Base-by-base conservation (phyloP, 2,113 vertebrate species). In the Fukomys damarensis region DNA sequence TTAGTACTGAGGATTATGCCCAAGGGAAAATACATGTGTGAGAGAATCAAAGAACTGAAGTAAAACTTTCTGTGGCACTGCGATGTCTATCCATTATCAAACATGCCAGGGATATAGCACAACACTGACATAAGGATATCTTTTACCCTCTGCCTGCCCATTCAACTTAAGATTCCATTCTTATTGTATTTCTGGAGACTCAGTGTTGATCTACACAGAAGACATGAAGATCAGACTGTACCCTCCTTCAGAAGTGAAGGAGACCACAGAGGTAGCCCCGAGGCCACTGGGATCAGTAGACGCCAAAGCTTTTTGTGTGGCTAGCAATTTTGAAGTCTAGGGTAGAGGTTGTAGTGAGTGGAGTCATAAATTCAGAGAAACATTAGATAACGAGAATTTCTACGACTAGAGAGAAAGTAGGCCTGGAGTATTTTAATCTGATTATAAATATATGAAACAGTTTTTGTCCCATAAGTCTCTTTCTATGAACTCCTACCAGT, bases 381-480 rank as follows among this genome's bases (percentile, higher is more conserved):
- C 43, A 79, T 68, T 84, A 79, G 12, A 72, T 74, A 59, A 87
- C 10, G 38, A 52, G 16, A 94, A 84, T 61, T 70, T 28, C 38
- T 85, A 13, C 41, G 84, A 84, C 56, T 87, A 74, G 80, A 80
- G 43, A 35, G 8, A 90, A 81, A 59, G 35, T 80, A 46, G 32
- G 38, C 41, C 93, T 87, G 52, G 66, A 95, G 19, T 43, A 87
- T 46, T 95, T 16, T 77, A 35, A 93, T 92, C 35, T 91, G 20
- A 22, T 92, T 96, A 70, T 81, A 90, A 96, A 95, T 87, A 92
- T 80, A 91, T 77, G 43, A 92, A 65, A 85, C 20, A 19, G 43
- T 63, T 96, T 95, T 96, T 96, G 89, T 54, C 46, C 58, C 26
- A 76, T 35, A 89, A 77, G 24, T n/a, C 43, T 86, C n/a, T 74